phyloP scores from a whole-genome alignment of 2,888 invertebrate species.

The Meganola albula region DNA sequence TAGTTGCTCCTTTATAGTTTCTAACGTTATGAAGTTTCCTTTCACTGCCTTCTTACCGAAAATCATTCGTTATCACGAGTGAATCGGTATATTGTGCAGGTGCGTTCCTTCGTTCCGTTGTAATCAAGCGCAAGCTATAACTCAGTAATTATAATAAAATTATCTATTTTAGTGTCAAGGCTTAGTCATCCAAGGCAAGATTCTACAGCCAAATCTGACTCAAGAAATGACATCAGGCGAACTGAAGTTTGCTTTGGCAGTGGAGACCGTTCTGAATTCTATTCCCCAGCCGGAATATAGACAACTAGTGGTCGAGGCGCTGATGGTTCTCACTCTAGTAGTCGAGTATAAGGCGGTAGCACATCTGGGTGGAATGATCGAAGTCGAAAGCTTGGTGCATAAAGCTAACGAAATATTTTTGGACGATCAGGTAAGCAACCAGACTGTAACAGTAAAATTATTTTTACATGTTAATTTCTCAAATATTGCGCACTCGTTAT shows the following conservation, averaged over 20 bases:
- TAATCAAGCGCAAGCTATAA: no score
- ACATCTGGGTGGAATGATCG: constrained; percentile 87
- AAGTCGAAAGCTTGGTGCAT: constrained; percentile 94
- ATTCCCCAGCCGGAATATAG: constrained; percentile 99
- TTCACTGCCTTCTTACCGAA: no score
- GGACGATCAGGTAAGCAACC: constrained; percentile 92
- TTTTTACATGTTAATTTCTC: no score
- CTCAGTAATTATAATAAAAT: no score
- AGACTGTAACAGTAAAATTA: no score
- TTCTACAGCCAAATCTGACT: constrained; percentile 93
- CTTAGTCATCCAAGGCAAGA: constrained; percentile 92
- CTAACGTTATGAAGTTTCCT: no score
- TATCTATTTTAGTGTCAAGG: constrained; percentile 88
- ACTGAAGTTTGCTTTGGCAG: constrained; percentile 97
- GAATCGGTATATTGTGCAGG: no score
- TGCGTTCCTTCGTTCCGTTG: no score
- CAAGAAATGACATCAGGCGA: constrained; percentile 99
- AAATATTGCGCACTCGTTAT: no score
- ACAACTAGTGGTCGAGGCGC: constrained; percentile 96
- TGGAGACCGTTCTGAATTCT: constrained; percentile 96
- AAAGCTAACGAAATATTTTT: constrained; percentile 96
- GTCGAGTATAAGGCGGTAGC: constrained; percentile 90
- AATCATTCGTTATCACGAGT: no score
- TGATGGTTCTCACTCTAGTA: constrained; percentile 96
- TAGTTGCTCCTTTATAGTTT: no score